Base-by-base conservation (phyloP, 2,113 vertebrate genomes). In the Fregetta grallaria region DNA sequence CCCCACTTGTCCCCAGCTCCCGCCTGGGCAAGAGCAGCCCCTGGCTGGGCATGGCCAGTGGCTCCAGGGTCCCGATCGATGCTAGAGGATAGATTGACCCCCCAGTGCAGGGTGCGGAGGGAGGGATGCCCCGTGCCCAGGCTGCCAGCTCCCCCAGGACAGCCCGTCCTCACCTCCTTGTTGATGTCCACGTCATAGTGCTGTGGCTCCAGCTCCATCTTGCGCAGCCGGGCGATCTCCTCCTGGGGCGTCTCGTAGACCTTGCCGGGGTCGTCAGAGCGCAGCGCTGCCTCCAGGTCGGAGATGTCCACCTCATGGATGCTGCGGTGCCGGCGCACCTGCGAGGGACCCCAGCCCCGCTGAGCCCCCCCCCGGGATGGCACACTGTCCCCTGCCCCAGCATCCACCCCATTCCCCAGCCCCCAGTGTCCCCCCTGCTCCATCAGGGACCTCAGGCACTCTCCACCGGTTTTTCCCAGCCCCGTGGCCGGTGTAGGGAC, bases 221-320 rank as follows among this genome's bases (percentile, higher is more conserved):
- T 99, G 44, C 99, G 98, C 36, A 99, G 98, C 3, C 99, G 98
- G 38, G 99, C 99, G 0, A 99, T 99, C 96, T 99, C 99, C 75
- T 99, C 98, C 68, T 98, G 97, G 1, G 99, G 99, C 0, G 99
- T 99, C 98, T 99, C 99, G 5, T 99, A 98, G 29, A 98, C 98
- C 77, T 97, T 97, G 1, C 97, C 63, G 1, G 98, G 85, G 27
- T 98, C 98, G 1, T 98, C 98, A 0, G 98, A 97, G 44, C 99
- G 98, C 67, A 99, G 98, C 0, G 99, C 99, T 0, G 98, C 98
- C 97, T 99, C 99, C 94, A 99, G 96, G 94, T 99, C 99, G 13
- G 99, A 99, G 95, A 99, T 99, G 82, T 99, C 99, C 58, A 99
- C 99, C 94, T 99, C 99, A 1, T 99, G 99, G 94, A 99, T 98